Base-by-base conservation (phyloP, 2,797 vertebrate species). In the Cyprinodon diabolis region DNA sequence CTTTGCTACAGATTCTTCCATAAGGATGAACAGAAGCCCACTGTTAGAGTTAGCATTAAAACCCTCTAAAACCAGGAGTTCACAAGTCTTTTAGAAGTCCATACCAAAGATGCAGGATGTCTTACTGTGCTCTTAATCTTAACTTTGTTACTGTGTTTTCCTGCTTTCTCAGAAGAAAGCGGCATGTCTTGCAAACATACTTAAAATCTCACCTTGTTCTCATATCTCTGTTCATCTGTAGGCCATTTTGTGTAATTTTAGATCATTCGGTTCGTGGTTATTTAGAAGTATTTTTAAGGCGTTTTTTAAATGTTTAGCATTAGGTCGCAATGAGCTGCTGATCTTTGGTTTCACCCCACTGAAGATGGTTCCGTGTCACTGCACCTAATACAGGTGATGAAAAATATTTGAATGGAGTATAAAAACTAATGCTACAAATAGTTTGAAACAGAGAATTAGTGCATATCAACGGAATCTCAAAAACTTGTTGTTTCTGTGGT, bases 81-180 rank as follows among this genome's bases (percentile, higher is more conserved):
- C 23, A 51, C 11, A 0, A 80, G 57, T 76, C 71, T 78, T 57
- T 52, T 58, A 17, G 43, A 74, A 69, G 66, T 81, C 88, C 40
- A 19, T 78, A 76, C 55, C 74, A 82, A 85, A 75, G 72, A 74
- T 70, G 49, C 65, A 77, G 25, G 82, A 72, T 56, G 72, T 70
- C 68, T 89, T 74, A 75, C 85, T 88, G 79, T 84, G 56, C 80
- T 87, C 77, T 81, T 81, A 77, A 73, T 66, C 76, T 70, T 84
- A 75, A 84, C 76, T 71, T 75, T 78, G 69, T 71, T 55, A 73
- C 75, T 71, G 70, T 68, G 37, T 43, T 48, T 77, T 70, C 76
- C 23, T 69, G 25, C 68, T 72, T 54, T 81, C 68, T 66, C 63
- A n/a, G 51, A 76, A 58, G 51, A 25, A 43, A 80, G 47, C 79